These are phyloP conservation scores for Aurelia aurita DNA, from an alignment of 30 jellyfish, hydroid and myxozoan genomes.

Conservation along the genomic window DNA sequence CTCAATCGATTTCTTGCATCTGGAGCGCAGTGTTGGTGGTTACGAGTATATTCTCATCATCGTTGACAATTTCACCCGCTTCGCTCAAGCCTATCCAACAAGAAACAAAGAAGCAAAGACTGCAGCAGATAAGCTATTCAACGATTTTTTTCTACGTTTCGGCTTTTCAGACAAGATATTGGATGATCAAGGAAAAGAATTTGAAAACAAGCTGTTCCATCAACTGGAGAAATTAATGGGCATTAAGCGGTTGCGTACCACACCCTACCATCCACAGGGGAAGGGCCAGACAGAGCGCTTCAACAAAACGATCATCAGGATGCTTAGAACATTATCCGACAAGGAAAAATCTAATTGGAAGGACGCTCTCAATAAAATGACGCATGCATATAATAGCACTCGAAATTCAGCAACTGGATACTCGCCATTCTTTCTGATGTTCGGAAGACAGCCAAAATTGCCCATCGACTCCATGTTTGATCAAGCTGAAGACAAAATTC, in stretches of 20 bases:
- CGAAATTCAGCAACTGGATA: conserved; percentile 40
- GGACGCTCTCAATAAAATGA: conserved; percentile 50
- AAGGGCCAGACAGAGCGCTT: no score
- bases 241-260: conserved; percentile 14
- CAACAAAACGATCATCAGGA: no score
- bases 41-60: no score
- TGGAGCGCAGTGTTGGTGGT: no score
- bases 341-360: conserved; percentile 46
- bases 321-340: conserved; percentile 52
- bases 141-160: conserved; percentile 42
- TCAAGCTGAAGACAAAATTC: background rate
- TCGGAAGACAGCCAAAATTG: conserved; percentile 21
- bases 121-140: conserved; percentile 16
- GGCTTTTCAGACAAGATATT: conserved; percentile 34
- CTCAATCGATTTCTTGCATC: conserved; percentile 17
- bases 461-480: conserved; percentile 13
- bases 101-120: no score
- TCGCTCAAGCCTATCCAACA: conserved; percentile 52
- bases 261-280: no score
- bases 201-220: no score
- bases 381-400: no score
- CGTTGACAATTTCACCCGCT: conserved; percentile 55
- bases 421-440: no score
- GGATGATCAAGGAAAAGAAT: conserved; percentile 66
- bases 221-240: no score